Percentiles rank a stretch among this genome's conserved stretches.
These are phyloP conservation scores for Rosalia funebris DNA, from an alignment of 2,888 invertebrate genomes.

Conservation along the genomic window DNA sequence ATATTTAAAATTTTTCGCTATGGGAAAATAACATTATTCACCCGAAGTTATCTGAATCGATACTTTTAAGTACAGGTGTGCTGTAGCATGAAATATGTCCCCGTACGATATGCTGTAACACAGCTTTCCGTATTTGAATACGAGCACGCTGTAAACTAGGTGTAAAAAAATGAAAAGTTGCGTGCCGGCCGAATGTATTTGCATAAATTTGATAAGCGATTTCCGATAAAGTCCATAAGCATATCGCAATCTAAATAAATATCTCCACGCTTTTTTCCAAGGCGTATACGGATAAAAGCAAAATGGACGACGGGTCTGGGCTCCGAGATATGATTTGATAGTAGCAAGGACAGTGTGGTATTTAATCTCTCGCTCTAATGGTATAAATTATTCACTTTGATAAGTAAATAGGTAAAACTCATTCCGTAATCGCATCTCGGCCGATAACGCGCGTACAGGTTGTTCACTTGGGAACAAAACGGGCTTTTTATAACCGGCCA, in stretches of 20 bases:
- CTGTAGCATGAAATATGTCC: constrained; percentile 13
- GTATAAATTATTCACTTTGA: constrained; percentile 62
- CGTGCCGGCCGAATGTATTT: constrained; percentile 55
- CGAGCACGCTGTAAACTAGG: constrained; percentile 39
- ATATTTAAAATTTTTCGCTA: constrained; percentile 15
- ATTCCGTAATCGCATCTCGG: constrained; percentile 58
- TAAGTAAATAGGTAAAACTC: constrained; percentile 62
- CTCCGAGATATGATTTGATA: constrained; percentile 61
- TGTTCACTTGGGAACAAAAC: constrained; percentile 45
- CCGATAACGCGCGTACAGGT: constrained; percentile 39
- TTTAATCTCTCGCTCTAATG: constrained; percentile 62
- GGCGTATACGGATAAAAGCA: constrained; percentile 47
- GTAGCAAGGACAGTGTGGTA: constrained; percentile 60
- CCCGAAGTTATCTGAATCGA: constrained; percentile 12
- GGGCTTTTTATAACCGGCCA: constrained; percentile 37
- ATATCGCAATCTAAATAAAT: constrained; percentile 60
- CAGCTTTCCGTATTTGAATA: constrained; percentile 32
- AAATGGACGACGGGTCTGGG: constrained; percentile 56
- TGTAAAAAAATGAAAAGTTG: constrained; percentile 56
- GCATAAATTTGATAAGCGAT: constrained; percentile 60
- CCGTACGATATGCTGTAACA: constrained; percentile 7
- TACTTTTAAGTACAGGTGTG: constrained; percentile 20
- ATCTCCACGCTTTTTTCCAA: constrained; percentile 51
- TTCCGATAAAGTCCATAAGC: constrained; percentile 56
- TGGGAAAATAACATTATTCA: constrained; percentile 12